Base-by-base conservation (phyloP, 2,797 vertebrate genomes). In the Etheostoma nigrum region DNA sequence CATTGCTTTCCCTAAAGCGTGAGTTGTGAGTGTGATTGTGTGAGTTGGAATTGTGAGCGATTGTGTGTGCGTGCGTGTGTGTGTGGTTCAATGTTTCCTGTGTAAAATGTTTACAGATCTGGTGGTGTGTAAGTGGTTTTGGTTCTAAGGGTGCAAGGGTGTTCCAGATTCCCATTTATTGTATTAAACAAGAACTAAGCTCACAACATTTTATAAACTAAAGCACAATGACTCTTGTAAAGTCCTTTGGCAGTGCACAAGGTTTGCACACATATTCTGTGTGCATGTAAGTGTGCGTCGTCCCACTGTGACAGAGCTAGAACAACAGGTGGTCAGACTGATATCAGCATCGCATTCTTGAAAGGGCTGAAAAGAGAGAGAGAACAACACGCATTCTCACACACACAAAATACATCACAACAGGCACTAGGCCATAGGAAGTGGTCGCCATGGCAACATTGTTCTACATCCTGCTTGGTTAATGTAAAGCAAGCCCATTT, bases 391-490 rank as follows among this genome's bases (percentile, higher is more conserved):
- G 6, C 15, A 40, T 33, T 27, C 45, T 54, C 64, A 60, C 66
- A 62, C 15, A 57, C 67, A 72, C 53, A 23, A 33, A 42, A 77
- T 42, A 80, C 18, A 78, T 52, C 47, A 70, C 15, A 62, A 70
- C 74, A 77, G 72, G 60, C 19, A 16, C 77, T 16, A 15, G 36
- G 58, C 45, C 60, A 86, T 79, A 91, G 92, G 93, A 95, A 93
- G 77, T 83, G 78, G 89, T 94, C 72, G 76, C 91, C 82, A 91
- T 92, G 81, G 89, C 64, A 83, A 90, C 85, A 14, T 25, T 36
- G 66, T 70, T 88, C 66, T 79, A 91, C 88, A 90, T 95, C 93
- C 93, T 91, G 91, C 79, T 67, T 21, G 58, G 65, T 42, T 68
- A 72, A 81, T 81, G 51, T 70, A 59, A 76, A 64, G 12, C 23